phyloP scores from a whole-genome alignment of 2,888 invertebrate species.

The Drepana falcataria region DNA sequence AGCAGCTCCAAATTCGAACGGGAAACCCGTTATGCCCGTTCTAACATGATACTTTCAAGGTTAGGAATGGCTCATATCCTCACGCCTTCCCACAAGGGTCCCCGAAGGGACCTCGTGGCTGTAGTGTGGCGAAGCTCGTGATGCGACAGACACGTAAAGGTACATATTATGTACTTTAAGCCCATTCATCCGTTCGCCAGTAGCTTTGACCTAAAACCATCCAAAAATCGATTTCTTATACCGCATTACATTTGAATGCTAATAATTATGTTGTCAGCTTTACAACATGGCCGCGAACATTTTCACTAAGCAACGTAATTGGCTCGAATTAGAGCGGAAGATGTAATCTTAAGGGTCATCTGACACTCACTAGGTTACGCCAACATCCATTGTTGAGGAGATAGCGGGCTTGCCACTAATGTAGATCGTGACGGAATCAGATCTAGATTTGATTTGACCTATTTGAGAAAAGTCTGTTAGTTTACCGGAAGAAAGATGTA shows the following conservation, averaged over 20 bases:
- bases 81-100: too few relatives aligned
- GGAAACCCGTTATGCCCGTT: too few relatives aligned
- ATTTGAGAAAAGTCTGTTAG: not conserved
- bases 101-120: too few relatives aligned
- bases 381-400: conserved; percentile 31
- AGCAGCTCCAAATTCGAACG: too few relatives aligned
- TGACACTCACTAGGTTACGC: conserved; percentile 38
- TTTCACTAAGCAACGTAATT: conserved; percentile 8
- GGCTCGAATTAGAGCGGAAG: conserved; percentile 37
- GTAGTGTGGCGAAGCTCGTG: too few relatives aligned
- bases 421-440: not conserved
- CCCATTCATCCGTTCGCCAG: not conserved
- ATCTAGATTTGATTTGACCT: not conserved
- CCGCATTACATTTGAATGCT: not conserved
- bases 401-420: conserved; percentile 3
- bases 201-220: not conserved
- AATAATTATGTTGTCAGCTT: conserved; percentile 2
- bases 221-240: not conserved
- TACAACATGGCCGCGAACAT: conserved; percentile 1
- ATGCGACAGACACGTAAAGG: not conserved
- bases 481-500: not conserved
- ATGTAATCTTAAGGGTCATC: conserved; percentile 46
- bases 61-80: too few relatives aligned
- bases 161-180: not conserved
- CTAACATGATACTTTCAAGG: too few relatives aligned